Evolutionary conservation across 1,140 invertebrate genomes (phyloP).

Genomic region (Hylaeus volcanicus): DNA sequence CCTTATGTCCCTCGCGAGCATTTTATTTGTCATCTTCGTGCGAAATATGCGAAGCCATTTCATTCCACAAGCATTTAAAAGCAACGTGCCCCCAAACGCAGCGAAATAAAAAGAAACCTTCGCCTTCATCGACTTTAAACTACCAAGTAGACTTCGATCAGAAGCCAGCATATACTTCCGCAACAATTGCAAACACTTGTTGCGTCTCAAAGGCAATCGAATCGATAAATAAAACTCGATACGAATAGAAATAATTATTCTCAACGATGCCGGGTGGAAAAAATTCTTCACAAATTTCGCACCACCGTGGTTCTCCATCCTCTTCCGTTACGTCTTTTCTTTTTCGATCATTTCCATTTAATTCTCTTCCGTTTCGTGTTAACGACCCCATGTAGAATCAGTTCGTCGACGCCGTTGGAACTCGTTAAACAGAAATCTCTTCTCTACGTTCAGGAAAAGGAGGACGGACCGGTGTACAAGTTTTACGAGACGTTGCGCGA

Average conservation of each 20-base stretch:
- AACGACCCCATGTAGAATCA: slow-evolving; percentile 30
- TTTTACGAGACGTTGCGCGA: slow-evolving; percentile 91
- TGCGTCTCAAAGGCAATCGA: too few species aligned
- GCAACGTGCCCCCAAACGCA: not conserved
- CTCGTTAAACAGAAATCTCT: slow-evolving; percentile 58
- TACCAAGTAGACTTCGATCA: not conserved
- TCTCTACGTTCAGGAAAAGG: slow-evolving; percentile 83
- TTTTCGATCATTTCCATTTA: slow-evolving; percentile 14
- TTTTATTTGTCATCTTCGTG: slow-evolving; percentile 24
- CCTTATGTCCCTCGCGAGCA: not conserved
- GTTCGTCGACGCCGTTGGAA: not conserved
- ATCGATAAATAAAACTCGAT: too few species aligned
- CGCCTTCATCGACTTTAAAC: not conserved
- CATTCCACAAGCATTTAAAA: not conserved
- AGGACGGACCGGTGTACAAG: slow-evolving; percentile 89
- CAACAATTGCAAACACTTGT: too few species aligned
- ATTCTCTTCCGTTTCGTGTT: slow-evolving; percentile 1
- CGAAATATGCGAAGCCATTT: slow-evolving; percentile 30
- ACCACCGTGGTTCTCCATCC: not conserved
- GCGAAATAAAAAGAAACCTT: not conserved
- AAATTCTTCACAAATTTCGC: slow-evolving; percentile 30
- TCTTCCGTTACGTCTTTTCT: not conserved
- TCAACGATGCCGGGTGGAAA: not conserved
- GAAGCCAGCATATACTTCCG: not conserved
- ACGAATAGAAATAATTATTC: too few species aligned